These are phyloP conservation scores for Penaeus indicus DNA, from an alignment of 1,140 invertebrate genomes.

Conservation along the genomic window DNA sequence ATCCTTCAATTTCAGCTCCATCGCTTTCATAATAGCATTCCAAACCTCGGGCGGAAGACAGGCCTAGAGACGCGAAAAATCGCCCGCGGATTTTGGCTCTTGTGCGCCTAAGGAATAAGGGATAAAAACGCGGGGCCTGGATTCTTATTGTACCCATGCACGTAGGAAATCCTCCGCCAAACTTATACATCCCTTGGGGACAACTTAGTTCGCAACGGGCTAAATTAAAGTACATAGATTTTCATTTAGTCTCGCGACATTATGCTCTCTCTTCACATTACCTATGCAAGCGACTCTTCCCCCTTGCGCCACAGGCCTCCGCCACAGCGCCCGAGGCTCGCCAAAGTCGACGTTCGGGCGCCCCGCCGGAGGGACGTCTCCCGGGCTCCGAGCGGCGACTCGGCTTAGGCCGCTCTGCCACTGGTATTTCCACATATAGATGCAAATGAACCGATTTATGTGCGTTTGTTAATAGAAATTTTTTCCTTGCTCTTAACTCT, in stretches of 20 bases:
- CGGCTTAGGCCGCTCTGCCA: conserved; percentile 43
- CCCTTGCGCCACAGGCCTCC: neutral
- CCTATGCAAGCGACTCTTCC: conserved; percentile 57
- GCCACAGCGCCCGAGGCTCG: neutral
- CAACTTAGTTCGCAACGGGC: conserved; percentile 59
- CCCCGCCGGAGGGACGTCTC: conserved; percentile 6
- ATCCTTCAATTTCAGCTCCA: conserved; percentile 57
- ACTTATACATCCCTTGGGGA: conserved; percentile 56
- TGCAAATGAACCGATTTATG: conserved; percentile 64
- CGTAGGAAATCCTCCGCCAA: conserved; percentile 53
- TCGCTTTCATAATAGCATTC: conserved; percentile 59
- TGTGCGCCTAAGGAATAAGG: conserved; percentile 19
- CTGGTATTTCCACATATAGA: conserved; percentile 60
- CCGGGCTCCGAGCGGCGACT: neutral
- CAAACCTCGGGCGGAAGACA: conserved; percentile 42
- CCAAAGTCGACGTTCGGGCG: conserved; percentile 16
- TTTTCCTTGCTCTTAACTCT: conserved; percentile 57
- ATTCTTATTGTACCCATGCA: conserved; percentile 18
- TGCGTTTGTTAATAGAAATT: conserved; percentile 64
- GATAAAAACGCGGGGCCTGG: neutral
- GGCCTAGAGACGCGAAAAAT: neutral
- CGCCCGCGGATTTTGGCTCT: conserved; percentile 6
- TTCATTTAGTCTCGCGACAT: conserved; percentile 59
- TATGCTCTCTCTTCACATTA: conserved; percentile 59
- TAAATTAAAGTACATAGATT: conserved; percentile 60